Base-by-base conservation (phyloP, 2,888 invertebrate genomes). In the Eupithecia centaureata region DNA sequence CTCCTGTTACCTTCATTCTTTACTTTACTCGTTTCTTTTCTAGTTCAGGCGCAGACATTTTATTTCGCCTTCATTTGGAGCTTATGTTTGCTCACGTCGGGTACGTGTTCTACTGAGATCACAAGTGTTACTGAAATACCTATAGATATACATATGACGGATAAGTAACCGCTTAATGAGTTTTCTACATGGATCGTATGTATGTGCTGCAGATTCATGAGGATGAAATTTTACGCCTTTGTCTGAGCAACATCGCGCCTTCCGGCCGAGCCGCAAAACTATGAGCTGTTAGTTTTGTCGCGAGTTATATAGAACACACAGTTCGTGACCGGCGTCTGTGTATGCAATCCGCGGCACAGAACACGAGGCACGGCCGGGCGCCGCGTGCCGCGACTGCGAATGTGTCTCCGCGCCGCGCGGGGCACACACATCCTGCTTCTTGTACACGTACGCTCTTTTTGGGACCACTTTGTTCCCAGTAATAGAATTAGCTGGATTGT, bases 241-340 rank as follows among this genome's bases (percentile, higher is more conserved):
- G 38, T 1, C 38, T 38, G 8, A 7, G 18, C 2, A 42, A 18
- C 42, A 18, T 18, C 8, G 42, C 42, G n/a, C 0, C 38, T 1
- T 38, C 38, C 30, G 30, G 30, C 7, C 15, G 35, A 5, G 5
- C 35, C 35, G 35, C 35, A 68, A 73, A 76, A 79, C 73, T 77
- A 72, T 66, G 71, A 67, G 74, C 76, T 79, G 76, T 78, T 78
- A 77, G 74, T 76, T 76, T 77, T 75, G 77, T 78, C 79, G 73
- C 72, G 73, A 73, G 18, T 47, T 47, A 72, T 78, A 79, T 30
- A 81, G 81, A 81, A 82, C 79, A 81, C 75, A 76, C 70, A 33
- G 63, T 52, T 84, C 87, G 87, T 87, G 87, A 86, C 84, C 77
- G 76, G 86, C 75, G 73, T 86, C 78, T 76, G 81, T 82, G 85